Percentiles rank a stretch among this genome's conserved stretches.
phyloP scores from a whole-genome alignment of 2,797 vertebrate species.

The Crocodylus rhombifer region DNA sequence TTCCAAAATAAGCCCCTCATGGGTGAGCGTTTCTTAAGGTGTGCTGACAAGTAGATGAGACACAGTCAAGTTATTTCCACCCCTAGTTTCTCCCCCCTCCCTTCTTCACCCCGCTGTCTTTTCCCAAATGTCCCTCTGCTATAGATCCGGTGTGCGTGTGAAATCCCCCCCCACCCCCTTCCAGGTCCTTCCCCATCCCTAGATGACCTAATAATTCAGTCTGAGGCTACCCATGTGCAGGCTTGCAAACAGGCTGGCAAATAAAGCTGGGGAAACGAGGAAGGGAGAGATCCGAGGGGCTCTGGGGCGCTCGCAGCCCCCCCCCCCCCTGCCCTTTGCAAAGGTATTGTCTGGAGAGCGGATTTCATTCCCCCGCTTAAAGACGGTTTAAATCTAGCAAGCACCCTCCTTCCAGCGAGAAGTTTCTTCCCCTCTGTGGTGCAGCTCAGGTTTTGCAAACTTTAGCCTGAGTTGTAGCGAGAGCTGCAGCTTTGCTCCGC shows the following conservation, averaged over 20 bases:
- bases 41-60: conserved; percentile 7
- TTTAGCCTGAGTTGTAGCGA: conserved; percentile 78
- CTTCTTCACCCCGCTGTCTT: not conserved
- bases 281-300: conserved; percentile 35
- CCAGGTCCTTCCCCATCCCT: not conserved
- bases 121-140: not conserved
- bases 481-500: conserved; percentile 69
- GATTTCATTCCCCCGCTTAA: conserved; percentile 55
- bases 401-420: conserved; percentile 57
- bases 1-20: not conserved
- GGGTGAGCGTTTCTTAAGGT: conserved; percentile 39
- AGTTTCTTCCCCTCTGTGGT: conserved; percentile 54
- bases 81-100: not conserved
- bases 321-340: not conserved
- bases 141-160: not conserved
- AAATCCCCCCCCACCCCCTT: no score
- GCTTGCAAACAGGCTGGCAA: conserved; percentile 61
- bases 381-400: conserved; percentile 59
- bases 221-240: conserved; percentile 60
- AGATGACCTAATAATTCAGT: conserved; percentile 53
- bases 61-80: conserved; percentile 29
- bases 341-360: conserved; percentile 35
- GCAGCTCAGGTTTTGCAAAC: conserved; percentile 74
- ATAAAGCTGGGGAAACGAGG: conserved; percentile 54
- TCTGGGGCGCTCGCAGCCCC: not conserved